Evolutionary conservation across 2,888 invertebrate genomes (phyloP), one percentile per base, ranked within the genome.

Genomic region (Microplitis deprimator): DNA sequence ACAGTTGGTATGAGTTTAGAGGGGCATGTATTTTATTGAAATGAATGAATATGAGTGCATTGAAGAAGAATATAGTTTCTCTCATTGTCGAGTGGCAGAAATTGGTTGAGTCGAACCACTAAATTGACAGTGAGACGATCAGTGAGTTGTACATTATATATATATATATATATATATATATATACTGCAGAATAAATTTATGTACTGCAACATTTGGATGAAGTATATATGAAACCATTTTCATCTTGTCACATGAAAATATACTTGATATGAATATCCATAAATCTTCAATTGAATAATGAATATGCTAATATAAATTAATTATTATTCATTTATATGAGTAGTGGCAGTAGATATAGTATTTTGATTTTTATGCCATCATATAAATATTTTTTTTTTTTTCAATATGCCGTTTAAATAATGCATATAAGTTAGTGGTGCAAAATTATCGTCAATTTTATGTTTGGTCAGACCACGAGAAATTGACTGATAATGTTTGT

Each of bases 1-100:
- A 87, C 86, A 86, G 87, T 86, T 86, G 86, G 84, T 77, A 75
- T 74, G 76, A 75, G 71, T 75, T 64, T 50, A 75, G 59, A 70
- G 67, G 73, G 73, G 72, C 29, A 69, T 73, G 16, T n/a, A 39
- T 16, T 65, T 65, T 20, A 20, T 59, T 10, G 7, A 10, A 10
- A 41, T 59, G 29, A 20, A 69, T 69, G 50, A 20, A 41, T 59
- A 29, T 20, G 6, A 29, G 60, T 70, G 82, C 50, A 50, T 13
- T 50, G 50, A 50, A 50, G 10, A 50, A 50, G 50, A 50, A 50
- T 50, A 50, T 50, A 81, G 82, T 85, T 85, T 86, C 83, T 86
- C 81, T 81, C 77, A 85, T 85, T 85, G 86, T 85, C 80, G 80
- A 79, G 69, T 76, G 65, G 10, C 75, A 72, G 80, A 83, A 79